These are phyloP conservation scores for Chrysina gloriosa DNA, from an alignment of 2,888 invertebrate genomes.

Conservation along the genomic window DNA sequence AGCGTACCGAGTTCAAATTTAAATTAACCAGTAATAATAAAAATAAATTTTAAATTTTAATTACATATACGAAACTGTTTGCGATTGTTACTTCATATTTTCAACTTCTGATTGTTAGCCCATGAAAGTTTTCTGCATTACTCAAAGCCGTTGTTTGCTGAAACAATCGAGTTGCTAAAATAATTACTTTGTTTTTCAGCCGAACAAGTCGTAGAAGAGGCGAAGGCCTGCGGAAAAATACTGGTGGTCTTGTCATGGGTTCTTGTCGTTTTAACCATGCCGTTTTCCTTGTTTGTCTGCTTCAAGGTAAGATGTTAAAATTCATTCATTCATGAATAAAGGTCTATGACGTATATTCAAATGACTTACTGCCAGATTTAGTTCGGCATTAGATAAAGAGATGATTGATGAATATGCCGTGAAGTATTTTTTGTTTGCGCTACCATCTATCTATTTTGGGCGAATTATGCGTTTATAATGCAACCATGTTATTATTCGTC, in stretches of 20 bases:
- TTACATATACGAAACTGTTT: no score
- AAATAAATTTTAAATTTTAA: no score
- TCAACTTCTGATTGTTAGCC: no score
- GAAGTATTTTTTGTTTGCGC: background rate
- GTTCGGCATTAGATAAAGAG: background rate
- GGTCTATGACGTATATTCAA: slow-evolving; percentile 7
- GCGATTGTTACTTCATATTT: no score
- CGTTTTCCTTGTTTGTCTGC: slow-evolving; percentile 91
- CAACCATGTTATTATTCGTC: no score
- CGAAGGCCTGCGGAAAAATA: slow-evolving; percentile 85
- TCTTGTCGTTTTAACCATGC: slow-evolving; percentile 86
- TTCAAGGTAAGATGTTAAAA: slow-evolving; percentile 81
- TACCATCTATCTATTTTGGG: background rate
- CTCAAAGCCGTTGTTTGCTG: background rate
- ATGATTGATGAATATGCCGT: slow-evolving; percentile 12
- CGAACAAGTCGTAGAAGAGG: slow-evolving; percentile 62
- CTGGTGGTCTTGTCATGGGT: slow-evolving; percentile 86
- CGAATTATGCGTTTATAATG: background rate
- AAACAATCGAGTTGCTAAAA: background rate
- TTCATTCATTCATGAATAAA: slow-evolving; percentile 10
- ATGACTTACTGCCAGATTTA: background rate
- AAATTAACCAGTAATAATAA: no score
- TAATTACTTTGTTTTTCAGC: slow-evolving; percentile 54
- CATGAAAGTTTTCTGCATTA: slow-evolving; percentile 1
- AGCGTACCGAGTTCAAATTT: no score